These are phyloP conservation scores for Drosophila phalerata DNA, from an alignment of 2,888 invertebrate genomes.

Conservation along the genomic window DNA sequence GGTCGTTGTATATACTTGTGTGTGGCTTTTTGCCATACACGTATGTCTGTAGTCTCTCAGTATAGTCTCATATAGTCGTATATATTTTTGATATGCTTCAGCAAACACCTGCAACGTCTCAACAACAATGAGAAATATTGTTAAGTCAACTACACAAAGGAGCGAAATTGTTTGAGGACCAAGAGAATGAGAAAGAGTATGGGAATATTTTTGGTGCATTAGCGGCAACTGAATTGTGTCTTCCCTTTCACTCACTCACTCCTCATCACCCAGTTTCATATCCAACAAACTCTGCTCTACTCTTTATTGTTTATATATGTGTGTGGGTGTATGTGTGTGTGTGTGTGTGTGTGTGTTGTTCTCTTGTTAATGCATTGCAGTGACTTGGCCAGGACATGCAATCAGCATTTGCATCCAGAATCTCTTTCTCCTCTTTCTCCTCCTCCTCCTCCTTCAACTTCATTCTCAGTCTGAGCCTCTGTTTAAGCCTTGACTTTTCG, in stretches of 20 bases:
- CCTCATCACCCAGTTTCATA: slow-evolving; percentile 2
- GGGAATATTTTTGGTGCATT: slow-evolving; percentile 72
- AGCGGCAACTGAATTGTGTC: slow-evolving; percentile 66
- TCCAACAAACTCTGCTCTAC: slow-evolving; percentile 21
- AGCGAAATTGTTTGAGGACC: neutral
- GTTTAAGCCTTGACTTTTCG: slow-evolving; percentile 32
- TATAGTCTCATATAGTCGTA: slow-evolving; percentile 44
- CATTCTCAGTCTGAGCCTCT: slow-evolving; percentile 4
- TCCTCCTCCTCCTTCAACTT: neutral
- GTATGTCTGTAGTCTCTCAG: neutral
- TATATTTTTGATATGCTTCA: slow-evolving; percentile 76
- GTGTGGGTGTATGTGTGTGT: slow-evolving; percentile 6
- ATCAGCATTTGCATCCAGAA: slow-evolving; percentile 67
- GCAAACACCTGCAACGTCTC: slow-evolving; percentile 81
- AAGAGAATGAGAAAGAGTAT: neutral
- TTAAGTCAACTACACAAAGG: slow-evolving; percentile 67
- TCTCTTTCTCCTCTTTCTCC: neutral
- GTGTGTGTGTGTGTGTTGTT: slow-evolving; percentile 5
- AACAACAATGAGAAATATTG: slow-evolving; percentile 78
- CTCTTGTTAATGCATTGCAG: slow-evolving; percentile 68
- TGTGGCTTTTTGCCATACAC: neutral
- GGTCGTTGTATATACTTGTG: slow-evolving; percentile 1
- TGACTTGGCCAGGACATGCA: slow-evolving; percentile 65
- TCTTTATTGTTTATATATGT: slow-evolving; percentile 68
- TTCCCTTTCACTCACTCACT: neutral